Conservation (phyloP, 2,888 invertebrate genomes). For the Polydrusus tereticollis region DNA sequence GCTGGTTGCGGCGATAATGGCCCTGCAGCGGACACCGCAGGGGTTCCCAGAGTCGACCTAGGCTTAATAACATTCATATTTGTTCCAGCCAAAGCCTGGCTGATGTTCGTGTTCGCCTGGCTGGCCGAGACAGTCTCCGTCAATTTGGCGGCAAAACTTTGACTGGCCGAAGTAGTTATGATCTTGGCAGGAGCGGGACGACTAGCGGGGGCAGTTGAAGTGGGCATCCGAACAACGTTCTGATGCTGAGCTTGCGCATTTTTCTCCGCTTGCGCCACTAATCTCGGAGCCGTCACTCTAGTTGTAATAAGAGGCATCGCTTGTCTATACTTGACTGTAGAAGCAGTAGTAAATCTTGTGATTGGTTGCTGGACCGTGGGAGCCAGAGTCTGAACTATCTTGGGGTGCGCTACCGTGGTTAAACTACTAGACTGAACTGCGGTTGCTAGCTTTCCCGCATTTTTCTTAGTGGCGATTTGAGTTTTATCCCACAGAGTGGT, state of each 20-base stretch:
- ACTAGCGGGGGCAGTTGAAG: conserved; percentile 70
- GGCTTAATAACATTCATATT: conserved; percentile 9
- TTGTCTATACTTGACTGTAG: conserved; percentile 58
- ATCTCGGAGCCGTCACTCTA: conserved; percentile 68
- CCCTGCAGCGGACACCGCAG: conserved; percentile 54
- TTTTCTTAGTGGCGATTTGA: conserved; percentile 67
- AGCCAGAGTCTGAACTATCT: conserved; percentile 56
- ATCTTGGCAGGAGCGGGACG: conserved; percentile 56
- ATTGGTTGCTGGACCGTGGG: conserved; percentile 53
- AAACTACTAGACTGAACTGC: conserved; percentile 40
- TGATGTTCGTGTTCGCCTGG: conserved; percentile 38
- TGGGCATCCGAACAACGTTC: conserved; percentile 61
- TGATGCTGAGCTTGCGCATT: conserved; percentile 60
- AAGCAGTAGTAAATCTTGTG: conserved; percentile 51
- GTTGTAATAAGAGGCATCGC: conserved; percentile 53
- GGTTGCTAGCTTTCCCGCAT: conserved; percentile 61
- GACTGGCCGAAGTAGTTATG: conserved; percentile 68
- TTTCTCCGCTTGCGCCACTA: conserved; percentile 72
- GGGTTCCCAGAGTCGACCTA: conserved; percentile 46
- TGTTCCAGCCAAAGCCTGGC: conserved; percentile 38
- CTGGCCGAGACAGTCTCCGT: conserved; percentile 67
- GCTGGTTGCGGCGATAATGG: conserved; percentile 61
- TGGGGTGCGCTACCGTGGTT: conserved; percentile 53
- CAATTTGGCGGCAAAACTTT: conserved; percentile 82
- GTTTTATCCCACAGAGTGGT: conserved; percentile 73